Evolutionary conservation across 1,140 invertebrate genomes (phyloP).

Genomic region (Caenorhabditis remanei): DNA sequence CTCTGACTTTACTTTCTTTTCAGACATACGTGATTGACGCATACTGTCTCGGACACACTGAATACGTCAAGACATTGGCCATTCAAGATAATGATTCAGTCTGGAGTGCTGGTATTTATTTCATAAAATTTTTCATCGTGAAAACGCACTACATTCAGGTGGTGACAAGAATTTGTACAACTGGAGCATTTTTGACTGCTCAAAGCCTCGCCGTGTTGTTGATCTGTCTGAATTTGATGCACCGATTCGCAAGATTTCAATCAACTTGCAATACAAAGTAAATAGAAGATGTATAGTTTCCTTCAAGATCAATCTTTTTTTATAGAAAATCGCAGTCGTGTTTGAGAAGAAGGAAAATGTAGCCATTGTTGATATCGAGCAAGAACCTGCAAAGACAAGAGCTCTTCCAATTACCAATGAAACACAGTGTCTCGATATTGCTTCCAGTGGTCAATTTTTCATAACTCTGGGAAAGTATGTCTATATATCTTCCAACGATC

Average conservation of each 20-base stretch:
- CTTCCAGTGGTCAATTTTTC: neutral
- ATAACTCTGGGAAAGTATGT: slow-evolving; percentile 9
- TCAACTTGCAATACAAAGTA: slow-evolving; percentile 16
- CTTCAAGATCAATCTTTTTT: neutral
- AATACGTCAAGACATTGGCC: slow-evolving; percentile 44
- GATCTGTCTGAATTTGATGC: neutral
- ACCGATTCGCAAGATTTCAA: slow-evolving; percentile 21
- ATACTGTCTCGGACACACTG: slow-evolving; percentile 45
- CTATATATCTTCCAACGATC: too few relatives aligned
- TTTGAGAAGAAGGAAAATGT: slow-evolving; percentile 10
- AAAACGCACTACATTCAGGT: neutral
- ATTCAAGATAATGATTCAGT: slow-evolving; percentile 34
- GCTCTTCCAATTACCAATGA: neutral
- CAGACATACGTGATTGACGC: slow-evolving; percentile 26
- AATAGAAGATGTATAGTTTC: neutral
- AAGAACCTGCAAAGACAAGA: neutral
- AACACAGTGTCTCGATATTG: slow-evolving; percentile 7
- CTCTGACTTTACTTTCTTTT: neutral
- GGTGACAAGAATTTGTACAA: slow-evolving; percentile 30
- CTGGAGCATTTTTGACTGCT: slow-evolving; percentile 4
- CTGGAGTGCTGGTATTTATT: slow-evolving; percentile 18
- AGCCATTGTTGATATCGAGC: neutral
- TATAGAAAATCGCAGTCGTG: slow-evolving; percentile 5
- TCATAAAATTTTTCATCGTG: neutral
- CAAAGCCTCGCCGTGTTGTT: neutral